phyloP scores from a whole-genome alignment of 2,888 invertebrate species.

The Caenorhabditis wallacei region DNA sequence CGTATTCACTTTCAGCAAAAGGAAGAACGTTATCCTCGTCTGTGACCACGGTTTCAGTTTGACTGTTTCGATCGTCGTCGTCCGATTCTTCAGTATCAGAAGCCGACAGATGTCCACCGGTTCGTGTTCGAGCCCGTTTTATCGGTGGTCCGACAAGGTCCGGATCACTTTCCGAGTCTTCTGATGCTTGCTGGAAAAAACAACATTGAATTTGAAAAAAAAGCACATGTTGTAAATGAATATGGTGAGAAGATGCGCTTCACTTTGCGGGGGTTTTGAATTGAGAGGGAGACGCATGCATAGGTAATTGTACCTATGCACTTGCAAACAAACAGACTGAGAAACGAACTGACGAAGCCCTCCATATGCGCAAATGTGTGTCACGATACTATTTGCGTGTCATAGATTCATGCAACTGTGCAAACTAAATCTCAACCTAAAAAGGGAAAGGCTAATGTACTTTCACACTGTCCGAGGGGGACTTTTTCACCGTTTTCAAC shows the following conservation, averaged over 20 bases:
- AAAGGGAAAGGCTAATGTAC: conserved; percentile 49
- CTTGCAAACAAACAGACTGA: conserved; percentile 50
- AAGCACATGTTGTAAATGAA: background rate
- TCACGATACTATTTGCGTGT: conserved; percentile 66
- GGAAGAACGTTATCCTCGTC: conserved; percentile 71
- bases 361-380: conserved; percentile 64
- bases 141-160: conserved; percentile 68
- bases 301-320: conserved; percentile 62
- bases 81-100: conserved; percentile 51
- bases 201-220: background rate
- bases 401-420: conserved; percentile 68
- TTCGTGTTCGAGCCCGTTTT: conserved; percentile 63
- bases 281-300: conserved; percentile 43
- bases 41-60: conserved; percentile 47
- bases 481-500: background rate
- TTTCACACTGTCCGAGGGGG: conserved; percentile 25
- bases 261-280: background rate
- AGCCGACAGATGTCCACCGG: conserved; percentile 35
- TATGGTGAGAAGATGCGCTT: conserved; percentile 50
- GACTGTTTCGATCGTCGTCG: conserved; percentile 57
- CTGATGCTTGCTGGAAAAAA: conserved; percentile 63
- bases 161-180: conserved; percentile 72
- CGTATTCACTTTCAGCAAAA: conserved; percentile 75
- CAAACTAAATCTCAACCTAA: conserved; percentile 54
- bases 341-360: conserved; percentile 40